These are phyloP conservation scores for Brachionus asplanchnoidis DNA, from an alignment of 1,140 invertebrate species.

Conservation along the genomic window DNA sequence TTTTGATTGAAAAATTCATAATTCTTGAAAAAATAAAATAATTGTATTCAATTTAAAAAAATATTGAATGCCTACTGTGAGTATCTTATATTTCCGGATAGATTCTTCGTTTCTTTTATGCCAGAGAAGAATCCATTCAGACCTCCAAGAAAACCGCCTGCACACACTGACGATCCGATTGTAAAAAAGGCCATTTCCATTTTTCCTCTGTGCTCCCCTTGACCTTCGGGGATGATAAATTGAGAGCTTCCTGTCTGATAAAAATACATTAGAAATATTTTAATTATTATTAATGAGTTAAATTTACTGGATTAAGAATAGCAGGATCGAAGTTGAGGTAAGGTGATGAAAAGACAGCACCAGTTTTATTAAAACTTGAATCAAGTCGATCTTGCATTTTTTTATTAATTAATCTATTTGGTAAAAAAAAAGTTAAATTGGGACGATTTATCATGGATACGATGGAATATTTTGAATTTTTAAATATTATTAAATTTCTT, in stretches of 20 bases:
- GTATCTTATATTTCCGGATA: constrained; percentile 25
- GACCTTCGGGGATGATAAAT: constrained; percentile 30
- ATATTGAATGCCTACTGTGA: constrained; percentile 4
- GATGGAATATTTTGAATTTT: neutral
- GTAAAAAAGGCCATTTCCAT: constrained; percentile 42
- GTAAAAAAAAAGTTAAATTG: neutral
- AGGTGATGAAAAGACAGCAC: constrained; percentile 21
- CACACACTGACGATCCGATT: constrained; percentile 31
- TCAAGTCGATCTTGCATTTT: constrained; percentile 40
- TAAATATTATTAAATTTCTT: neutral
- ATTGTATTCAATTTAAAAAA: neutral
- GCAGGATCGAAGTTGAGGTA: constrained; percentile 34
- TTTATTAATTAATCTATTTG: neutral
- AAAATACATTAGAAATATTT: neutral
- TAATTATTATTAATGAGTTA: no score
- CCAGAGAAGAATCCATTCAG: neutral
- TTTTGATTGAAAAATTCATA: constrained; percentile 35
- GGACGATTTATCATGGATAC: neutral
- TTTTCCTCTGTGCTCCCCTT: constrained; percentile 32
- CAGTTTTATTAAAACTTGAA: neutral
- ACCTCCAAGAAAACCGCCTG: constrained; percentile 31
- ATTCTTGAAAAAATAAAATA: constrained; percentile 2
- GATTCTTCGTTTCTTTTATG: constrained; percentile 32
- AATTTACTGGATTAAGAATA: constrained; percentile 24
- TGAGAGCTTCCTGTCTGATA: neutral